Evolutionary conservation across 2,888 invertebrate genomes (phyloP).

Genomic region (Mimachlamys varia): DNA sequence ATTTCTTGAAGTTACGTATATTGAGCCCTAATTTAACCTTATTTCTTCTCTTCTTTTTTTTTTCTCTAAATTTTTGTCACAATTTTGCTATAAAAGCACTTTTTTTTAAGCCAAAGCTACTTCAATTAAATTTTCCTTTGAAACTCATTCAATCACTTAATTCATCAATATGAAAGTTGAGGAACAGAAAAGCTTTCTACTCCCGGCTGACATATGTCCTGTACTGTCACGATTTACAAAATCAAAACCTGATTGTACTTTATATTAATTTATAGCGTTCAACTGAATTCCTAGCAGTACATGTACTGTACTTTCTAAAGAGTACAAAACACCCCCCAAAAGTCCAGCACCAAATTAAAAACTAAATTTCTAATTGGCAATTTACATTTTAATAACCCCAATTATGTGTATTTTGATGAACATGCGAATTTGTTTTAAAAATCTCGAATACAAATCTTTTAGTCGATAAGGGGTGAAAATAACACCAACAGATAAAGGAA

Average conservation of each 20-base stretch:
- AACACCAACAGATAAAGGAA: background rate
- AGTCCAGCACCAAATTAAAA: background rate
- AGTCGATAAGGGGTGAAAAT: background rate
- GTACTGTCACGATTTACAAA: background rate
- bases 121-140: too few relatives aligned
- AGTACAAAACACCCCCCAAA: slow-evolving; percentile 19
- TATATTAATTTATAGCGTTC: background rate
- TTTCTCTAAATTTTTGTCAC: too few relatives aligned
- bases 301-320: background rate
- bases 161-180: too few relatives aligned
- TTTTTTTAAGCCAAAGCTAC: too few relatives aligned
- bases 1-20: too few relatives aligned
- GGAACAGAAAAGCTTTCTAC: background rate
- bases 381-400: slow-evolving; percentile 19
- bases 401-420: slow-evolving; percentile 11
- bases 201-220: background rate
- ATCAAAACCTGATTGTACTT: background rate
- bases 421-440: background rate
- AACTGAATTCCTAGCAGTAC: background rate
- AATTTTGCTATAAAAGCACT: too few relatives aligned
- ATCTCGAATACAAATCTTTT: background rate
- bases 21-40: too few relatives aligned
- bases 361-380: slow-evolving; percentile 1
- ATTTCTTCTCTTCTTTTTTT: too few relatives aligned
- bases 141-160: too few relatives aligned